Evolutionary conservation across 2,888 invertebrate genomes (phyloP).

Genomic region (Cryptus viduatorius): DNA sequence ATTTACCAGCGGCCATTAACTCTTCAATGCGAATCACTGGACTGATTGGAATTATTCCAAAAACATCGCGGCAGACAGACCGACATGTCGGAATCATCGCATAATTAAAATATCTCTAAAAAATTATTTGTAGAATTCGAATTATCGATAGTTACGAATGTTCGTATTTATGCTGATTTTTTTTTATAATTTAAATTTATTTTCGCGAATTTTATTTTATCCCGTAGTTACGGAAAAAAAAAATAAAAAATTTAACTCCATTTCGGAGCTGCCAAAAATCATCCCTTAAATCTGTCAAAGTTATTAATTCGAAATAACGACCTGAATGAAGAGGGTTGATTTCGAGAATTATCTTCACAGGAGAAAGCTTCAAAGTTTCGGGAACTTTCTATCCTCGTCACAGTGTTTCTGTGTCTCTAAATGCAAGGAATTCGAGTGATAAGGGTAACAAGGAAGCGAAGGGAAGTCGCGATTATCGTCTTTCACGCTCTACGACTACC

Average conservation of each 20-base stretch:
- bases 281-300: neutral
- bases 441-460: neutral
- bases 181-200: neutral
- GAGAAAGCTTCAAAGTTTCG: neutral
- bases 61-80: neutral
- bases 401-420: neutral
- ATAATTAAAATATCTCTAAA: slow-evolving; percentile 29
- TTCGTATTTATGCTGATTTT: neutral
- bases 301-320: neutral
- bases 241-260: neutral
- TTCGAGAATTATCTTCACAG: neutral
- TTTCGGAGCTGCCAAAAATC: neutral
- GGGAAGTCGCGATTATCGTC: slow-evolving; percentile 18
- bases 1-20: slow-evolving; percentile 57
- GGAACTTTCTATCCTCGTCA: neutral
- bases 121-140: neutral
- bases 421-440: neutral
- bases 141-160: neutral
- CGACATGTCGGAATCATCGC: neutral
- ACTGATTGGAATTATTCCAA: slow-evolving; percentile 45
- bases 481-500: neutral
- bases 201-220: neutral
- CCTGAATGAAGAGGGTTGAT: neutral
- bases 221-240: too few relatives aligned
- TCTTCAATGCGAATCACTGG: slow-evolving; percentile 54